These are phyloP conservation scores for Eumacrocentrus americanus DNA, from an alignment of 2,888 invertebrate species.

Conservation along the genomic window DNA sequence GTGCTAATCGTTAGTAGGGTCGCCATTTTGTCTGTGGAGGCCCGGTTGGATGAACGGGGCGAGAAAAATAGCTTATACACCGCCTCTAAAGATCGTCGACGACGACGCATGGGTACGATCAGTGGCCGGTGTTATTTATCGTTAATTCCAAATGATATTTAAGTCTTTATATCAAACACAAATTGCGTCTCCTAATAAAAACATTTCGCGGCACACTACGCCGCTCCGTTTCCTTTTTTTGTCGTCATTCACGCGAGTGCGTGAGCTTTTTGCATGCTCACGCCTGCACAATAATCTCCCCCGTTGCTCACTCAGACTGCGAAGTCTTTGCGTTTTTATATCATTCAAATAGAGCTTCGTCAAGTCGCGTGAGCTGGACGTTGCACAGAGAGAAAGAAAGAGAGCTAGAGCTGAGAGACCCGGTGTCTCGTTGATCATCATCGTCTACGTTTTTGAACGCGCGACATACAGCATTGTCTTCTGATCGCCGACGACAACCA, in stretches of 20 bases:
- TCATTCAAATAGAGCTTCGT: neutral
- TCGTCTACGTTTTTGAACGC: neutral
- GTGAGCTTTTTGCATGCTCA: conserved; percentile 16
- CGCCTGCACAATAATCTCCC: conserved; percentile 6
- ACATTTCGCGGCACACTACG: conserved; percentile 1
- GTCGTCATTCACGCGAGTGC: conserved; percentile 10
- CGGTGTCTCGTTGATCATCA: no score
- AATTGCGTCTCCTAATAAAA: no score
- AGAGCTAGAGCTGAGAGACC: no score
- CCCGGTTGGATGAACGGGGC: conserved; percentile 55
- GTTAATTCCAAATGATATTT: no score
- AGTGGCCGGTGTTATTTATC: conserved; percentile 16
- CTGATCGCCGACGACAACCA: conserved; percentile 10
- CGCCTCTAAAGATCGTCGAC: conserved; percentile 36
- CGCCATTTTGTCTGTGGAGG: conserved; percentile 60
- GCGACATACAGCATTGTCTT: conserved; percentile 6
- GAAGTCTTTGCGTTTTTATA: neutral
- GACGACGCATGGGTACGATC: conserved; percentile 31
- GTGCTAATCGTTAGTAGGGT: conserved; percentile 57
- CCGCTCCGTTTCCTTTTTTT: conserved; percentile 10
- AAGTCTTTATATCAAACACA: no score
- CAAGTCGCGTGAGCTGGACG: no score
- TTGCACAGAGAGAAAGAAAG: no score
- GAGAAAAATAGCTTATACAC: conserved; percentile 48
- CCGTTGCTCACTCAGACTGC: no score